Percentiles rank a stretch among this genome's conserved stretches.
phyloP scores from a whole-genome alignment of 2,888 invertebrate species.

The Aleiodes testaceus region DNA sequence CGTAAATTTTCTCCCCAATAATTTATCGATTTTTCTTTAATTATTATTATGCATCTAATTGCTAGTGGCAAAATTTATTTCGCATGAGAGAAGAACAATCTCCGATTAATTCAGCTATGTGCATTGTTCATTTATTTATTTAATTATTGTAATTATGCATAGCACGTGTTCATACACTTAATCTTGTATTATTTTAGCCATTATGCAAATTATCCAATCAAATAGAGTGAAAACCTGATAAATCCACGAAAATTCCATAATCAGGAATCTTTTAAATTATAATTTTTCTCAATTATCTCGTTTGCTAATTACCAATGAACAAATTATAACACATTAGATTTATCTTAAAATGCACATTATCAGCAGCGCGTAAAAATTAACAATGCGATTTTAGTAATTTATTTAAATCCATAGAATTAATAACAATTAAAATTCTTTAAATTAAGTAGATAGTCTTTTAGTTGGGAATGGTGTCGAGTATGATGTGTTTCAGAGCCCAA shows the following conservation, averaged over 20 bases:
- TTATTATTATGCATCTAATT: not conserved
- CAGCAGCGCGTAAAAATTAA: constrained; percentile 1
- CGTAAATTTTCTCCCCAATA: not conserved
- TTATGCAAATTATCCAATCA: too few relatives aligned
- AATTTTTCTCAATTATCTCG: too few relatives aligned
- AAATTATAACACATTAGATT: too few relatives aligned
- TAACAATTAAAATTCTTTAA: not conserved
- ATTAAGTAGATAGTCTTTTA: constrained; percentile 52
- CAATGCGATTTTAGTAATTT: not conserved
- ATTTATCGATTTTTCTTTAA: not conserved
- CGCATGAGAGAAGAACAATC: constrained; percentile 7
- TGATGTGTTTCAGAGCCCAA: constrained; percentile 76
- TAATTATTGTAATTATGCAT: constrained; percentile 4
- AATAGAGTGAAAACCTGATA: too few relatives aligned
- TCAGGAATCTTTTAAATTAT: too few relatives aligned
- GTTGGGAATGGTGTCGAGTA: constrained; percentile 66
- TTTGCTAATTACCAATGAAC: too few relatives aligned
- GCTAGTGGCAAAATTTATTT: constrained; percentile 1
- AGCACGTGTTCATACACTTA: not conserved
- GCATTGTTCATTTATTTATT: constrained; percentile 10
- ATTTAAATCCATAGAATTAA: too few relatives aligned
- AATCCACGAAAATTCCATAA: too few relatives aligned
- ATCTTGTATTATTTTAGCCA: too few relatives aligned
- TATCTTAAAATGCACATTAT: too few relatives aligned
- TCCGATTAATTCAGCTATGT: not conserved